Conservation (phyloP, 2,113 vertebrate species). For the western clawed frog (Xenopus tropicalis) region UCB_Xtro_10.0 CM004444.2:157754501-157755000, state of each 20-base stretch:
- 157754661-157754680: too few relatives aligned
- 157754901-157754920: accelerated
- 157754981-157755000: slow-evolving; percentile 66
- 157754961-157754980: slow-evolving; percentile 66
- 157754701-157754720: too few relatives aligned
- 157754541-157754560: too few relatives aligned
- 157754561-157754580: too few relatives aligned
- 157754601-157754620: too few relatives aligned
- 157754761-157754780: slow-evolving; percentile 3
- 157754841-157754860: slow-evolving; percentile 85
- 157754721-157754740: accelerated
- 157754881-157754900: slow-evolving; percentile 29
- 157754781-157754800: background rate
- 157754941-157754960: background rate
- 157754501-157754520: too few relatives aligned
- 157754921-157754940: slow-evolving; percentile 5
- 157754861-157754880: slow-evolving; percentile 63
- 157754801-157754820: slow-evolving; percentile 39
- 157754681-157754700: too few relatives aligned
- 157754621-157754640: too few relatives aligned
- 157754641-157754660: too few relatives aligned
- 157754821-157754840: slow-evolving; percentile 69
- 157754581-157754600: too few relatives aligned
- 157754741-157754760: slow-evolving; percentile 20
- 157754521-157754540: too few relatives aligned